phyloP scores from a whole-genome alignment of 2,888 invertebrate genomes.

The Mesoligia furuncula region DNA sequence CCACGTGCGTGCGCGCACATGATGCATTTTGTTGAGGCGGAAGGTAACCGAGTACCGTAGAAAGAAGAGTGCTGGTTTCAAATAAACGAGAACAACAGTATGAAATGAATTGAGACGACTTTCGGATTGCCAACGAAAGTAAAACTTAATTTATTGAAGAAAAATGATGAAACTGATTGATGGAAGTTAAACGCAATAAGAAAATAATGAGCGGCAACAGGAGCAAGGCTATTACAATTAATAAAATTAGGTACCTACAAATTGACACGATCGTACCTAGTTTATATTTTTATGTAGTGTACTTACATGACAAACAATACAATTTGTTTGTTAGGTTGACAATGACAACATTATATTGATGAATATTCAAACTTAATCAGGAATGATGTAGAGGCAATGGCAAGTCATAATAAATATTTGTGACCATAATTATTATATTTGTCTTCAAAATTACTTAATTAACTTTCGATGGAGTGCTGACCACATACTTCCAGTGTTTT shows the following conservation, averaged over 20 bases:
- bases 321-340: not conserved
- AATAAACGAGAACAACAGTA: conserved; percentile 10
- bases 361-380: not conserved
- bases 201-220: conserved; percentile 18
- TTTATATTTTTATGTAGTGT: not conserved
- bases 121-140: conserved; percentile 1
- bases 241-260: not conserved
- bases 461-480: not conserved
- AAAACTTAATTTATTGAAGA: not conserved
- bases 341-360: too few relatives aligned
- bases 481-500: not conserved
- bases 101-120: conserved; percentile 7
- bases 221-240: not conserved
- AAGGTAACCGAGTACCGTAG: not conserved
- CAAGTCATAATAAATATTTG: not conserved
- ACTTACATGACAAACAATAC: not conserved
- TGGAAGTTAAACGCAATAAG: conserved; percentile 4
- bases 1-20: not conserved
- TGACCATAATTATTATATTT: not conserved
- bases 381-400: too few relatives aligned
- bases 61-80: conserved; percentile 3
- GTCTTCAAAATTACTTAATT: not conserved
- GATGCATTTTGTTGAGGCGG: not conserved
- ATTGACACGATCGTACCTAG: not conserved
- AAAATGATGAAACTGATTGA: not conserved